phyloP scores from a whole-genome alignment of 2,113 vertebrate genomes.

The Colossoma macropomum region DNA sequence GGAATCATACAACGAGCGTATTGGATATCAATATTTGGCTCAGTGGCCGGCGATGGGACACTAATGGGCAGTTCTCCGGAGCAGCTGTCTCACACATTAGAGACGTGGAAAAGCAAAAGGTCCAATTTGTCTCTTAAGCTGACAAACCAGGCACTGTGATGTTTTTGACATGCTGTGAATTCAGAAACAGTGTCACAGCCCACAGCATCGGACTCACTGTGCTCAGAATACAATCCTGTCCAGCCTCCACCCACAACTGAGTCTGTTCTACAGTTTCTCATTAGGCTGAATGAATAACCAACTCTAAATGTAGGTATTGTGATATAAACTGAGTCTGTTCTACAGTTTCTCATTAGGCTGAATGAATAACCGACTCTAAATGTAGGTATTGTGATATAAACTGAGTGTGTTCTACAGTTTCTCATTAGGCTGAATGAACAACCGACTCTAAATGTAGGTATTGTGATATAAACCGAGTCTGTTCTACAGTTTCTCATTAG shows the following conservation, averaged over 20 bases:
- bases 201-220: neutral
- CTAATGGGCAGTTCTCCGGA: slow-evolving; percentile 16
- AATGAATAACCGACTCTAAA: no score
- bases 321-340: no score
- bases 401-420: no score
- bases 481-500: no score
- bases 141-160: neutral
- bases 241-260: neutral
- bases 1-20: slow-evolving; percentile 16
- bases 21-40: slow-evolving; percentile 38
- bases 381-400: no score
- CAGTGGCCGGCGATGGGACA: neutral
- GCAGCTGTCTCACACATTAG: slow-evolving; percentile 21
- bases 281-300: no score
- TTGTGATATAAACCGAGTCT: no score
- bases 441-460: no score
- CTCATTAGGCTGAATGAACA: no score
- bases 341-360: no score
- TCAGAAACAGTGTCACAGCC: neutral
- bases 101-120: slow-evolving; percentile 9
- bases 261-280: no score
- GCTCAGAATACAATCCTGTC: neutral
- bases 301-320: no score
- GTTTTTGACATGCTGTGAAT: neutral
- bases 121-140: slow-evolving; percentile 3